Base-by-base conservation (phyloP, 2,888 invertebrate species). In the Latrodectus elegans region DNA sequence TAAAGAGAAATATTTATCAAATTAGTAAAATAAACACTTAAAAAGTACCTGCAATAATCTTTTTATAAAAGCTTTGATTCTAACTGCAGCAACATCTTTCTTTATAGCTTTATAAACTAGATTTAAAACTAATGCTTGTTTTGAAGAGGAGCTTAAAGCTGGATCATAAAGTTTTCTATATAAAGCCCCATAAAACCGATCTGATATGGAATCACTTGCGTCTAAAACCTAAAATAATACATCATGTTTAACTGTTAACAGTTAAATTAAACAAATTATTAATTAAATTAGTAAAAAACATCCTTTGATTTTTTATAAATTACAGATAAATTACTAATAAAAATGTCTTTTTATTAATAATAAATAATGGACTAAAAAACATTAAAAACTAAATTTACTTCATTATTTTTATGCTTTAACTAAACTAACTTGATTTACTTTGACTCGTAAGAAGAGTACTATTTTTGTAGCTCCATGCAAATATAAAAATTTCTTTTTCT, bases 31-130 rank as follows among this genome's bases (percentile, higher is more conserved):
- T n/a, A 73, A 73, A 51, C 12, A 49, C 38, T 6, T 38, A 38
- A 38, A 38, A 10, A 53, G 15, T 91, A 94, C 93, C 93, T 96
- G 96, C 12, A 97, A 93, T 82, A 97, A 93, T 51, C 97, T 93
- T 93, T 99, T 99, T 0, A 97, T 92, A 91, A 99, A 97, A 0
- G 97, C 95, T 91, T 95, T 94, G 0, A 96, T 94, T 75, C 99
- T 93, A 8, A 94, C 92, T 0, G 94, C 92, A 90, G 95, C 95
- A 8, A 93, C 93, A 93, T 99, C 99, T 89, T 94, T 95, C 91
- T 95, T 95, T 91, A 99, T 93, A 68, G 97, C 95, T 92, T 96
- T 96, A 92, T 95, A 97, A 26, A 98, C 92, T 84, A 99, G 94
- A 91, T 97, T 97, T 90, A 99, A 94, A 90, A 98, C 94, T 89